Conservation (phyloP, 2,888 invertebrate species). For the Lagria hirta region DNA sequence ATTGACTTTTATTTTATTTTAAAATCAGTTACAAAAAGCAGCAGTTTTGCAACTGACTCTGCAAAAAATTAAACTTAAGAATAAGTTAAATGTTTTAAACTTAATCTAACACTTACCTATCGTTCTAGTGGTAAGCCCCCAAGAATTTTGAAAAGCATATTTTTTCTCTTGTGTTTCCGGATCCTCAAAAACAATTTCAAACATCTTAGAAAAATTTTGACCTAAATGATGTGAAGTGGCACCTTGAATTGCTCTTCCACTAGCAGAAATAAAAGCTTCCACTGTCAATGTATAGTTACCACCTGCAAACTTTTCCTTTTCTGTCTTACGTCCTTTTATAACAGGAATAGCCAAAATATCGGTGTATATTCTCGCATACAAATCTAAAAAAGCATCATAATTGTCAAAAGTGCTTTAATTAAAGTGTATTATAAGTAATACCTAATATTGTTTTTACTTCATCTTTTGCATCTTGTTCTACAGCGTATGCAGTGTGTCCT, state of each 20-base stretch:
- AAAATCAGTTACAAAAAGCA: too few relatives aligned
- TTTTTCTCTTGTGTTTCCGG: conserved; percentile 86
- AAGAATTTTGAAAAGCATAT: conserved; percentile 95
- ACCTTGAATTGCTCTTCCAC: conserved; percentile 92
- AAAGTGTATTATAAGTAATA: conserved; percentile 43
- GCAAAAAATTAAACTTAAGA: not conserved
- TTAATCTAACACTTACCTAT: conserved; percentile 66
- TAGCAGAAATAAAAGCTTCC: conserved; percentile 92
- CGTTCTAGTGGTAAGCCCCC: conserved; percentile 96
- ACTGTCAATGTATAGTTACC: conserved; percentile 97
- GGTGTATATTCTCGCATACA: conserved; percentile 90
- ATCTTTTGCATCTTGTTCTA: conserved; percentile 77
- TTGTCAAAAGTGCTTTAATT: conserved; percentile 6
- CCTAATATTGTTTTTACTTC: conserved; percentile 82
- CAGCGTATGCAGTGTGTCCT: conserved; percentile 94
- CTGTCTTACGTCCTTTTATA: conserved; percentile 92
- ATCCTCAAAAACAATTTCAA: conserved; percentile 93
- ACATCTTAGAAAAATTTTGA: conserved; percentile 99
- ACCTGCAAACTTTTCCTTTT: conserved; percentile 99
- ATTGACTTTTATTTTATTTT: too few relatives aligned
- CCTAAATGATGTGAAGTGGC: conserved; percentile 98
- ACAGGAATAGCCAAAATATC: conserved; percentile 93
- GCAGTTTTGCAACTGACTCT: not conserved
- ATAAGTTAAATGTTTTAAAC: not conserved
- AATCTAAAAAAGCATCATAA: conserved; percentile 59